These are phyloP conservation scores for Clanis bilineata DNA, from an alignment of 2,888 invertebrate genomes.

Conservation along the genomic window DNA sequence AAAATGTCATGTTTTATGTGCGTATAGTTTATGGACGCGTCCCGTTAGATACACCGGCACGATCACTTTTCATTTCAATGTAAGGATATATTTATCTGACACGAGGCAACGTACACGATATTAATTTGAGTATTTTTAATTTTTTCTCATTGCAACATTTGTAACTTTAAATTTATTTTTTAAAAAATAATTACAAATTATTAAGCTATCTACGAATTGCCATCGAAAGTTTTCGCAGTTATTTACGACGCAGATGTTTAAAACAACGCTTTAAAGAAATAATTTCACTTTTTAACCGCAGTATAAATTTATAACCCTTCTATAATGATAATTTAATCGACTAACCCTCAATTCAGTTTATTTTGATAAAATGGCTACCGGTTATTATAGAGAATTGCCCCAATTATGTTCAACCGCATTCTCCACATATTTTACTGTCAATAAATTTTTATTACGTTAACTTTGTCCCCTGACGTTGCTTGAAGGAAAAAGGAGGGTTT, in stretches of 20 bases:
- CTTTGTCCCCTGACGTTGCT: neutral
- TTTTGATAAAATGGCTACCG: neutral
- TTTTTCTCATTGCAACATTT: neutral
- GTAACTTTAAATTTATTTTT: neutral
- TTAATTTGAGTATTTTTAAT: neutral
- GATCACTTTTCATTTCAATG: conserved; percentile 1
- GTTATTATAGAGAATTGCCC: neutral
- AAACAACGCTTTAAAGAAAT: neutral
- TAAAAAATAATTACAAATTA: neutral
- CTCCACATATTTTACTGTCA: neutral
- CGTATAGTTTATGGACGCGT: conserved; percentile 9
- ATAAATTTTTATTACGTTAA: neutral
- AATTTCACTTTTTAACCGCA: neutral
- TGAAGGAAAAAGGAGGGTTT: too few relatives aligned
- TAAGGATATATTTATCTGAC: neutral
- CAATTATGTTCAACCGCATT: conserved; percentile 3
- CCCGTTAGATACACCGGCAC: neutral
- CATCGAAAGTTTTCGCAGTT: neutral
- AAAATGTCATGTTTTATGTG: conserved; percentile 22
- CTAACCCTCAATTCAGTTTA: neutral
- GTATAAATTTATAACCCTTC: too few relatives aligned
- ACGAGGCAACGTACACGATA: neutral
- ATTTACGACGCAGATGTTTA: neutral
- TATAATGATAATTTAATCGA: neutral
- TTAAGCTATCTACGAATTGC: neutral